These are phyloP conservation scores for Petrolisthes manimaculis DNA, from an alignment of 2,888 invertebrate genomes.

Conservation along the genomic window DNA sequence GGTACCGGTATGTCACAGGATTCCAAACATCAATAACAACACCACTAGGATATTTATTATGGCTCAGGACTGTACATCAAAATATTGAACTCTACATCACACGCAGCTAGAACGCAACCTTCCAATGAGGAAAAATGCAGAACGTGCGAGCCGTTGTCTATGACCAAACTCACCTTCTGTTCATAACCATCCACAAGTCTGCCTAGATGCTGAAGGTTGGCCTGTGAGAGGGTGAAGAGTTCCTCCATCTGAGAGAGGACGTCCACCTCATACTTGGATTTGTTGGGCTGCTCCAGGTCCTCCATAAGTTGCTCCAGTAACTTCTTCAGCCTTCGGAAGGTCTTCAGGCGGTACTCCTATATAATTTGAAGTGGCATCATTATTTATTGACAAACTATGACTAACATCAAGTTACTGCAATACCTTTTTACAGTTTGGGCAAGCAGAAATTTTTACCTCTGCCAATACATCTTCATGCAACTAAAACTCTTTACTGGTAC, in stretches of 20 bases:
- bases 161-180: slow-evolving; percentile 4
- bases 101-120: too few species aligned
- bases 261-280: slow-evolving; percentile 22
- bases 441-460: too few species aligned
- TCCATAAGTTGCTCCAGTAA: slow-evolving; percentile 12
- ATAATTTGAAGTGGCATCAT: not conserved
- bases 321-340: slow-evolving; percentile 34
- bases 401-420: too few species aligned
- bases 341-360: slow-evolving; percentile 27
- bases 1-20: too few species aligned
- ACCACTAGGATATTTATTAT: too few species aligned
- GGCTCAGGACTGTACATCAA: too few species aligned
- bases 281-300: slow-evolving; percentile 34
- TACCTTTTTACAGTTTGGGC: too few species aligned
- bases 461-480: too few species aligned
- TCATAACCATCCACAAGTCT: slow-evolving; percentile 8
- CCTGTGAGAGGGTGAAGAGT: slow-evolving; percentile 35
- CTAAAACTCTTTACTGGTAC: too few species aligned
- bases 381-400: not conserved
- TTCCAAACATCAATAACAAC: too few species aligned
- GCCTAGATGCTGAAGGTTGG: slow-evolving; percentile 29
- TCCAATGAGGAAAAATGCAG: too few species aligned
- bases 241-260: slow-evolving; percentile 35
- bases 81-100: too few species aligned
- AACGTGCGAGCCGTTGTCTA: not conserved